Percentiles rank a stretch among this genome's conserved stretches.
These are phyloP conservation scores for Tyria jacobaeae DNA, from an alignment of 2,888 invertebrate species.

Conservation along the genomic window DNA sequence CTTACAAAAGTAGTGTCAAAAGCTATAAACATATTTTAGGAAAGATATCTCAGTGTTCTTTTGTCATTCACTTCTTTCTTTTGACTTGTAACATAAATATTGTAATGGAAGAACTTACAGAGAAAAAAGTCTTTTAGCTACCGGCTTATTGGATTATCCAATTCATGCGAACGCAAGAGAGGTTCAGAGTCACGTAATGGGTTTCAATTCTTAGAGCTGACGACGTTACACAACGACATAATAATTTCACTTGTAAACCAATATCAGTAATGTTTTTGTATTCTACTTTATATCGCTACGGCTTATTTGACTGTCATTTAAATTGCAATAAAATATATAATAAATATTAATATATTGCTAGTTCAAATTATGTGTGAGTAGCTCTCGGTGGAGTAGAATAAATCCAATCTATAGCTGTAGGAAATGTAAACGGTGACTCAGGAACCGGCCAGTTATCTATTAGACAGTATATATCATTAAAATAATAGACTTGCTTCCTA, in stretches of 20 bases:
- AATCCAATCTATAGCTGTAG: too few relatives aligned
- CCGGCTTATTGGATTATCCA: constrained; percentile 48
- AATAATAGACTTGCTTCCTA: too few relatives aligned
- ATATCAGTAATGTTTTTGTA: constrained; percentile 21
- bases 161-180: constrained; percentile 34
- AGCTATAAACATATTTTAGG: background rate
- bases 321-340: background rate
- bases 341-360: too few relatives aligned
- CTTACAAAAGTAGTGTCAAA: background rate
- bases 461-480: too few relatives aligned
- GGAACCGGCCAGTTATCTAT: too few relatives aligned
- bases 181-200: constrained; percentile 35
- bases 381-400: too few relatives aligned
- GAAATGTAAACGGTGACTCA: too few relatives aligned
- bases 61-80: constrained; percentile 19
- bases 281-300: background rate
- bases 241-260: constrained; percentile 23
- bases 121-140: constrained; percentile 39
- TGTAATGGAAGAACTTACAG: constrained; percentile 37
- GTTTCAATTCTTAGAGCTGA: constrained; percentile 31
- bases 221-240: constrained; percentile 32
- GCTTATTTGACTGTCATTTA: background rate
- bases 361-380: too few relatives aligned
- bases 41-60: constrained; percentile 14
- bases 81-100: constrained; percentile 23